Base-by-base conservation (phyloP, 2,113 vertebrate species). In the Myodes glareolus region DNA sequence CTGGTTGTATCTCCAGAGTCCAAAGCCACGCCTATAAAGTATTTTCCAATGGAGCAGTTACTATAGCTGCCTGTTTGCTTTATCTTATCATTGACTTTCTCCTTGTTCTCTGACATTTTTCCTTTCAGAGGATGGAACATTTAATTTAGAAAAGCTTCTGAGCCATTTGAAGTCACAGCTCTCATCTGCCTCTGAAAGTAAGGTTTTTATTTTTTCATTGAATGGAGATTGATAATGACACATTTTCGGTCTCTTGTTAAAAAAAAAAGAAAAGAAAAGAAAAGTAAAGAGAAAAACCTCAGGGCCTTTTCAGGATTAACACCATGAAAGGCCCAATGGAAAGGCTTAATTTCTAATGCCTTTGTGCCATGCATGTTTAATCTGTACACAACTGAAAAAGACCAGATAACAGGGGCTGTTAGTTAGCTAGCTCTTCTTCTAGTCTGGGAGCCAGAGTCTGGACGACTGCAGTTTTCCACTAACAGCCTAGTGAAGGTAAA, bases 51-150 rank as follows among this genome's bases (percentile, higher is more conserved):
- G 50, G 70, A 72, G 45, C 36, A 9, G 3, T 65, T 65, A 13
- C 68, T 90, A n/a, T 55, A 17, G 5, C 82, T 77, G 31, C 7
- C 52, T 96, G 21, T 12, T 29, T 23, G 27, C n/a, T 19, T 85
- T 86, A 27, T 90, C 45, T 96, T 42, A 52, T 84, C 61, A 23
- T 61, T 82, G 91, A 72, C 23, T 52, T 81, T 78, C 42, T 17
- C 55, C 16, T 25, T 90, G 27, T 67, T 90, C 12, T 39, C 45
- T 92, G 45, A 81, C 27, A 42, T 76, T 92, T 95, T 96, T 47
- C 80, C 89, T 96, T 96, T 78, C 29, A 98, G 97, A 85, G 23
- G 80, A 96, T 76, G 92, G 76, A 61, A 95, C 39, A n/a, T 90
- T 97, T 50, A 82, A 95, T 77, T 84, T 97, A 63, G 86, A 95